Evolutionary conservation across 1,140 invertebrate species (phyloP).

Genomic region (Chionoecetes opilio): DNA sequence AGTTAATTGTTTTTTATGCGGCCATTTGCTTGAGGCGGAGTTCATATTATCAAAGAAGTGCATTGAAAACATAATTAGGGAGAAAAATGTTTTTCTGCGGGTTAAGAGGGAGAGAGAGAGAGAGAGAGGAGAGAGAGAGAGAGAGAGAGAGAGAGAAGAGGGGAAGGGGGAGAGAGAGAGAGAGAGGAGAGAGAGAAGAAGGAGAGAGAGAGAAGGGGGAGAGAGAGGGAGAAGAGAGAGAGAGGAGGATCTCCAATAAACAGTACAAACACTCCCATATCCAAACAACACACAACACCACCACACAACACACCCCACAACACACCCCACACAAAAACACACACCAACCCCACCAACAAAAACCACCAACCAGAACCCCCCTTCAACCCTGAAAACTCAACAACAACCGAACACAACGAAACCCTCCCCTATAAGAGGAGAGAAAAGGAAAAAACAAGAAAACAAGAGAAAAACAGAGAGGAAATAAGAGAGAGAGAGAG

Average conservation of each 20-base stretch:
- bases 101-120: constrained; percentile 31
- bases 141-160: constrained; percentile 22
- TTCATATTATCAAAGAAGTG: not conserved
- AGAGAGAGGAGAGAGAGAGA: constrained; percentile 46
- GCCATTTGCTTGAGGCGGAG: not conserved
- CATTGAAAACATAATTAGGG: not conserved
- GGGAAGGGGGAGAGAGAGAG: not conserved
- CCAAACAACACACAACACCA: too few relatives aligned
- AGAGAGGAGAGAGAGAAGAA: too few relatives aligned
- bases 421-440: not conserved
- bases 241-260: not conserved
- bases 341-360: too few relatives aligned
- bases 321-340: too few relatives aligned
- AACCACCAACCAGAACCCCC: too few relatives aligned
- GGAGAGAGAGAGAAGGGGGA: constrained; percentile 16
- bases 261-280: not conserved
- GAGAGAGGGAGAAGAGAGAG: not conserved
- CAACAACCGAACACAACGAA: not conserved
- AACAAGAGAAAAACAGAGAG: constrained; percentile 37
- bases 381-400: not conserved
- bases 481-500: constrained; percentile 37
- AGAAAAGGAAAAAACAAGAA: constrained; percentile 3
- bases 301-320: too few relatives aligned
- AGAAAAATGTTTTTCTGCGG: not conserved
- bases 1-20: not conserved